Base-by-base conservation (phyloP, 1,140 invertebrate species). In the Papilio dardanus region DNA sequence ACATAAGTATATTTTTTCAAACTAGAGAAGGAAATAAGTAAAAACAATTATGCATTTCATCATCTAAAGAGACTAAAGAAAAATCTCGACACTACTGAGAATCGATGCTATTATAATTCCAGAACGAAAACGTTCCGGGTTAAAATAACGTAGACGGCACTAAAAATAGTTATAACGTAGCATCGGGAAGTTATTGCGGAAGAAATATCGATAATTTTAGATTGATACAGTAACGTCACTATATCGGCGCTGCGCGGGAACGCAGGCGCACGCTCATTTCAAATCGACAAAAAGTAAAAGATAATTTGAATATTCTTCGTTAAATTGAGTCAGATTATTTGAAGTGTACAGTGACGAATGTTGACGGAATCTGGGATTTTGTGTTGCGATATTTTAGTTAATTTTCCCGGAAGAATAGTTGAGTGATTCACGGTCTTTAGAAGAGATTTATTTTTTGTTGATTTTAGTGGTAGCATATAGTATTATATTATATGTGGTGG, bases 181-280 rank as follows among this genome's bases (percentile, higher is more conserved):
- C 67, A 40, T 69, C 33, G 31, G 21, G 42, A 69, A 69, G 35
- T 37, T 69, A 69, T 69, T 40, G 67, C 67, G 67, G 67, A 69
- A 69, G 67, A 37, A 40, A 66, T 40, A 69, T 69, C 67, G 67
- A 69, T 69, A 69, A 37, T 24, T 69, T 69, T 69, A 69, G 67
- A 69, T 69, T 37, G 21, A 37, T 69, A 35, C 21, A 21, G 19
- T 19, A 12, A 69, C 67, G 35, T 69, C 67, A 67, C 33, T 68
- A 69, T 19, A 40, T 16, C 65, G 21, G 31, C 67, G 67, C 10
- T 24, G 33, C 67, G 67, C 21, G 35, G 33, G 16, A n/a, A 35
- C 35, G 67, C 21, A 35, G 6, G 12, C 54, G 54, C 67, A 69
- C 35, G 67, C 67, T 33, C 62, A 30, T 24, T 37, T 14, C 19